Conservation (phyloP, 2,113 vertebrate genomes). For the Sander vitreus region DNA sequence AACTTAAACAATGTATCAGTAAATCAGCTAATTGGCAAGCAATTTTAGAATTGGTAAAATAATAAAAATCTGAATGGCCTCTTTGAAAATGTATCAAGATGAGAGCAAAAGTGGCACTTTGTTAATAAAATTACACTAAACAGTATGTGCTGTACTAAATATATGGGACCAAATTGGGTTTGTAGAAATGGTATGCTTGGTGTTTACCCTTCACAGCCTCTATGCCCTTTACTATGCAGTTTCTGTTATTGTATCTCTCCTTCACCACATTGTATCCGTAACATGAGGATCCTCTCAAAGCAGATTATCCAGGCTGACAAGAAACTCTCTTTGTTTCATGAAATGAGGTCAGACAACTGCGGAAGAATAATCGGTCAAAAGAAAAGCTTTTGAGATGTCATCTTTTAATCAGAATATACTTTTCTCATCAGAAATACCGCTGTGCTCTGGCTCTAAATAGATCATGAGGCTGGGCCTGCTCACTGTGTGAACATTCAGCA, state of each 20-base stretch:
- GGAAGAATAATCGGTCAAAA: neutral
- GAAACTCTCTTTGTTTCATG: slow-evolving; percentile 37
- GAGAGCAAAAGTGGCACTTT: neutral
- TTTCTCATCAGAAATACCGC: slow-evolving; percentile 16
- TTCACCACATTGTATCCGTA: slow-evolving; percentile 1
- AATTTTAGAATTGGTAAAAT: neutral
- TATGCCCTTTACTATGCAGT: neutral
- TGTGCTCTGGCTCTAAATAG: slow-evolving; percentile 16
- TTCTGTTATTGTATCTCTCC: neutral
- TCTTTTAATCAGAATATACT: slow-evolving; percentile 43
- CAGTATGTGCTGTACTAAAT: neutral
- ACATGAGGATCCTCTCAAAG: slow-evolving; percentile 26
- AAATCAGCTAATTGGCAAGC: no score
- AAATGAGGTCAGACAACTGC: slow-evolving; percentile 45
- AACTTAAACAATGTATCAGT: no score
- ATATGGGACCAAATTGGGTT: neutral
- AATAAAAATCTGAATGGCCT: neutral
- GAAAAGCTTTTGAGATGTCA: slow-evolving; percentile 41
- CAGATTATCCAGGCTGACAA: slow-evolving; percentile 23
- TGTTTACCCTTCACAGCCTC: neutral
- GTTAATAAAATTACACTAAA: neutral
- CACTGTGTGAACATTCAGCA: slow-evolving; percentile 25
- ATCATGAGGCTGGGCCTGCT: slow-evolving; percentile 16
- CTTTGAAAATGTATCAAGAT: neutral
- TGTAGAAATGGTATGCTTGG: neutral